Evolutionary conservation across 2,797 vertebrate species (phyloP).

Genomic region (Acanthurus tractus): DNA sequence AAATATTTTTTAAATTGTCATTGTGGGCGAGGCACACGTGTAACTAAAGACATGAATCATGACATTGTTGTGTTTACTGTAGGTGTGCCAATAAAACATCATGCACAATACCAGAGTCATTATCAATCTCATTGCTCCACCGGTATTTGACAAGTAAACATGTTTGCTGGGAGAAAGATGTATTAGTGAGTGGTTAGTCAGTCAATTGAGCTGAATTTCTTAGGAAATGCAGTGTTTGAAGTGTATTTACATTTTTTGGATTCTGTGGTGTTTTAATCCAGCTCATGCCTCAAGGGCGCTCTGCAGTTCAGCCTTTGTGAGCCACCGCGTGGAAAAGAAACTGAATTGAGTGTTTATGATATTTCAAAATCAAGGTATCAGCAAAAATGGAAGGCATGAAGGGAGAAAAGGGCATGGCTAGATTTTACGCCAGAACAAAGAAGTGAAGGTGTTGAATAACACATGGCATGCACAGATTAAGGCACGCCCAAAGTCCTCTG

Average conservation of each 20-base stretch:
- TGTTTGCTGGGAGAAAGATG: not conserved
- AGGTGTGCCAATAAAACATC: slow-evolving; percentile 22
- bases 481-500: slow-evolving; percentile 2
- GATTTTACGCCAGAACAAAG: slow-evolving; percentile 23
- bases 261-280: slow-evolving; percentile 39
- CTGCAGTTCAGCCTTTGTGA: slow-evolving; percentile 32
- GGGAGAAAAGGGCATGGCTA: slow-evolving; percentile 13
- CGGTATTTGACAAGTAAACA: slow-evolving; percentile 34
- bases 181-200: not conserved
- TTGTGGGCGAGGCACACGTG: slow-evolving; percentile 9
- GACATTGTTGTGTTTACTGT: slow-evolving; percentile 9
- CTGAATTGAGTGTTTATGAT: slow-evolving; percentile 37
- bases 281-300: slow-evolving; percentile 44
- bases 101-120: slow-evolving; percentile 9
- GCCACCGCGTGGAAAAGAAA: slow-evolving; percentile 16
- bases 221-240: not conserved
- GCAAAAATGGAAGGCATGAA: slow-evolving; percentile 24
- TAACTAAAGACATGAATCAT: slow-evolving; percentile 38
- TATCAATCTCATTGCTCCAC: slow-evolving; percentile 35
- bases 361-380: slow-evolving; percentile 56
- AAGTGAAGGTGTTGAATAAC: slow-evolving; percentile 15
- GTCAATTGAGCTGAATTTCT: not conserved
- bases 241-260: slow-evolving; percentile 13
- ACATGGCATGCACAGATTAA: slow-evolving; percentile 1
- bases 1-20: slow-evolving; percentile 23